Base-by-base conservation (phyloP, 2,888 invertebrate genomes). In the Synanthedon vespiformis region DNA sequence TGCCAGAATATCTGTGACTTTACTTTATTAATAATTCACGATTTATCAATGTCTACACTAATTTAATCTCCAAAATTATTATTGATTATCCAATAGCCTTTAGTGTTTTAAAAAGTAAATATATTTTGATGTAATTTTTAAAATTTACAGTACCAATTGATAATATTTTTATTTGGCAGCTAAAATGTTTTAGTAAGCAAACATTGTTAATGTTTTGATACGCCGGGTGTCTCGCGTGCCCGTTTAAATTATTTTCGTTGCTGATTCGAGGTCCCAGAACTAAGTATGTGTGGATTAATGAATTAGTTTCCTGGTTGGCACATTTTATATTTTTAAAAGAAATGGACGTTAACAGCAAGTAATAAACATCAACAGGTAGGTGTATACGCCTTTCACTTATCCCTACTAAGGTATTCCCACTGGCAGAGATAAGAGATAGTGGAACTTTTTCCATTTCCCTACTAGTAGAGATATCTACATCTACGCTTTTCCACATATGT, bases 171-270 rank as follows among this genome's bases (percentile, higher is more conserved):
- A 34, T 34, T 34, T 34, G 34, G 34, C 34, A 34, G 34, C 34
- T 34, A 10, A 34, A 34, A 8, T 6, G 1, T 34, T 34, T 34
- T 34, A 16, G 2, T 16, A 34, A 44, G 44, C 13, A n/a, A 44
- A 44, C 44, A 14, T 34, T 34, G 34, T 34, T 34, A 34, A 34
- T 34, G 34, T 34, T 34, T 34, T 34, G 34, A 34, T 34, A 34
- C 34, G 34, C 34, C 34, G 10, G 16, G 48, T 14, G 63, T 68
- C 65, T 75, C 70, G 72, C 74, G 73, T 72, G 76, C 72, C 72
- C 69, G 74, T 77, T 74, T 56, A 70, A 76, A 83, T 81, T 83
- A 85, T 84, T 84, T 85, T 79, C 67, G 77, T 82, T 76, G 75
- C 80, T 79, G 75, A 72, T 68, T 69, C 70, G 72, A 73, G 73